A percentile compares a stretch with the other conserved stretches of the same genome.
These are phyloP conservation scores for Salvator merianae DNA, from an alignment of 2,113 vertebrate species.

Conservation along the genomic window DNA sequence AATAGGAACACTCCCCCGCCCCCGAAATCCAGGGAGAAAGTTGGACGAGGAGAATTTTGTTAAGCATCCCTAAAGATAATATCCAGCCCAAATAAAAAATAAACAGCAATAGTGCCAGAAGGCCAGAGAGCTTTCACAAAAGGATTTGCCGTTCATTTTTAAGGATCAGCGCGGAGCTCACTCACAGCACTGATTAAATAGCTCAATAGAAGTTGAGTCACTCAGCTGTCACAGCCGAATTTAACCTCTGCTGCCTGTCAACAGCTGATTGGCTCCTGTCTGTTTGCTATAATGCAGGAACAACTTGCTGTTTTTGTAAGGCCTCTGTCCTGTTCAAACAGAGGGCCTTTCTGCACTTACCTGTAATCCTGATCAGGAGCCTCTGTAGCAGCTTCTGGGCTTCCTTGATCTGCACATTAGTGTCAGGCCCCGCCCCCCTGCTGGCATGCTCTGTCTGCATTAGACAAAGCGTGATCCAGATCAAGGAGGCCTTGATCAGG, in stretches of 20 bases:
- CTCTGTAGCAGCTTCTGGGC: too few species aligned
- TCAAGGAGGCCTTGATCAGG: too few species aligned
- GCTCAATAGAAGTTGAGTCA: constrained; percentile 65
- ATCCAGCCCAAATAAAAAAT: constrained; percentile 21
- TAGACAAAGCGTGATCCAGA: background rate
- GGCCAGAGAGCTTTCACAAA: background rate
- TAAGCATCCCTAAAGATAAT: background rate
- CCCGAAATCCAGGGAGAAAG: background rate
- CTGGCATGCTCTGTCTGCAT: constrained; percentile 40
- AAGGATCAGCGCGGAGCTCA: constrained; percentile 54
- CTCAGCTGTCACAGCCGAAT: constrained; percentile 52
- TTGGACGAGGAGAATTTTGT: background rate
- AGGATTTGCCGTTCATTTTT: constrained; percentile 55
- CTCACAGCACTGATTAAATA: constrained; percentile 65
- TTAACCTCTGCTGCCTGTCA: constrained; percentile 70
- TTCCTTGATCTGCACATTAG: too few species aligned
- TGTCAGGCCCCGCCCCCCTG: background rate
- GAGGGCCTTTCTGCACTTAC: too few species aligned
- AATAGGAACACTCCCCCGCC: background rate
- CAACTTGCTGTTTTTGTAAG: constrained; percentile 46
- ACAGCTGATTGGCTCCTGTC: constrained; percentile 66
- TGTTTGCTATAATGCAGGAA: constrained; percentile 59
- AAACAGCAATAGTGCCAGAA: constrained; percentile 37
- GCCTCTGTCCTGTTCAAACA: constrained; percentile 54
- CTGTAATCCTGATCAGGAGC: too few species aligned